Evolutionary conservation across 2,113 vertebrate genomes (phyloP).

Genomic region (Laticauda colubrina): DNA sequence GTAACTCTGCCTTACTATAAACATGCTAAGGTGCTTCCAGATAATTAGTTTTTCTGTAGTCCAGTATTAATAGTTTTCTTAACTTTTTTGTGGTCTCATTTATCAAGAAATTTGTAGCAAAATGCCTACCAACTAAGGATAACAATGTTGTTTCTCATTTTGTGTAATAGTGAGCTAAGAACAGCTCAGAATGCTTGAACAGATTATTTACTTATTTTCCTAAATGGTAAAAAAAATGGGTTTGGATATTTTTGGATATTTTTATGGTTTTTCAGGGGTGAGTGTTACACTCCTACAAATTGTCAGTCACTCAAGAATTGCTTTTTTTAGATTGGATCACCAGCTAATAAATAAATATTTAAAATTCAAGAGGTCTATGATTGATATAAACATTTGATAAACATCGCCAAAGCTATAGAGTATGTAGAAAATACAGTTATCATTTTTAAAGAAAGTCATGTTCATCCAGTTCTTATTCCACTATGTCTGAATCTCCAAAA

Average conservation of each 20-base stretch:
- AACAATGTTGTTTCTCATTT: neutral
- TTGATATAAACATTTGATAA: neutral
- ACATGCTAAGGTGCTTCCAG: neutral
- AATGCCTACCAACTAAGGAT: neutral
- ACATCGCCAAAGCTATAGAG: neutral
- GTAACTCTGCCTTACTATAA: neutral
- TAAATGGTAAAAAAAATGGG: conserved; percentile 1
- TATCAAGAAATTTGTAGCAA: neutral
- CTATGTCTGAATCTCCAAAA: neutral
- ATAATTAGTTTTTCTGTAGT: neutral
- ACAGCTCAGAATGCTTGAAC: neutral
- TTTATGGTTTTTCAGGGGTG: neutral
- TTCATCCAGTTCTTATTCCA: neutral
- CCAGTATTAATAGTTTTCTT: neutral
- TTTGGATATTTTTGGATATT: neutral
- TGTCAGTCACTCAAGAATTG: neutral
- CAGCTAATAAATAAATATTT: neutral
- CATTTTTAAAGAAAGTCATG: neutral
- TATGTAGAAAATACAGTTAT: neutral
- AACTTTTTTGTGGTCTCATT: neutral
- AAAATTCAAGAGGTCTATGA: neutral
- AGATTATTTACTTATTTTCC: neutral
- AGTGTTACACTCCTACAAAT: neutral
- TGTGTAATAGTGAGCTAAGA: neutral
- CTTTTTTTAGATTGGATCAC: neutral